A percentile compares a stretch with the other conserved stretches of the same genome.
These are phyloP conservation scores for Mycogona germanica DNA, from an alignment of 2,888 invertebrate genomes.

Conservation along the genomic window DNA sequence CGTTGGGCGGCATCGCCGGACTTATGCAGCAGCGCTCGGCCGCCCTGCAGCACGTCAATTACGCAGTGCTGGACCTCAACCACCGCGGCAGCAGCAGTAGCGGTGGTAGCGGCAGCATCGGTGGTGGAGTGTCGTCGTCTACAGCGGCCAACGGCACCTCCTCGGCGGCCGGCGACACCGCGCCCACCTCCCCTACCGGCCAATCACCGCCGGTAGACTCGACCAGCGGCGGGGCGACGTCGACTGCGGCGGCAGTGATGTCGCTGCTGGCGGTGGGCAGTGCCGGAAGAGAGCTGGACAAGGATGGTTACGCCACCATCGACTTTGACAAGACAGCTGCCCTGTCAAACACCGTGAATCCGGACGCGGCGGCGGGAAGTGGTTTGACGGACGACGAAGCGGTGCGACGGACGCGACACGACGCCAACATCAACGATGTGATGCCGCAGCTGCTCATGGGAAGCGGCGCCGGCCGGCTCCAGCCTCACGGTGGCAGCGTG, in stretches of 20 bases:
- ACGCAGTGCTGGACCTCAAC: conserved; percentile 65
- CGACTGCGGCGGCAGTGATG: too few species aligned
- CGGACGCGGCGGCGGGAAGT: too few species aligned
- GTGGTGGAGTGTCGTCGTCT: too few species aligned
- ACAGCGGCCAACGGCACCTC: background rate
- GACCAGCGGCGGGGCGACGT: conserved; percentile 6
- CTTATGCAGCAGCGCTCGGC: background rate
- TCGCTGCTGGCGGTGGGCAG: too few species aligned
- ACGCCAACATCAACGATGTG: conserved; percentile 16
- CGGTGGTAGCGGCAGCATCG: conserved; percentile 6
- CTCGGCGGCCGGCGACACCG: conserved; percentile 17
- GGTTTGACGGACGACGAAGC: conserved; percentile 46
- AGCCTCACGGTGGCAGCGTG: conserved; percentile 6
- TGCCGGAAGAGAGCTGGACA: too few species aligned
- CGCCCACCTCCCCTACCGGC: conserved; percentile 25
- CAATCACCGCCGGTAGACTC: conserved; percentile 37
- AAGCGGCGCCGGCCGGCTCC: too few species aligned
- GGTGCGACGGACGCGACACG: conserved; percentile 18
- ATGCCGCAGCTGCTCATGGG: too few species aligned
- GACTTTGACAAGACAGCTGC: conserved; percentile 91
- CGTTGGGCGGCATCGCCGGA: background rate
- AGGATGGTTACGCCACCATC: conserved; percentile 72
- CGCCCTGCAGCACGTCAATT: conserved; percentile 46
- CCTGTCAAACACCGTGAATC: conserved; percentile 64
- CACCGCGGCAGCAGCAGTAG: conserved; percentile 15